Conservation (phyloP, 2,888 invertebrate genomes). For the Prenolepis imparis region DNA sequence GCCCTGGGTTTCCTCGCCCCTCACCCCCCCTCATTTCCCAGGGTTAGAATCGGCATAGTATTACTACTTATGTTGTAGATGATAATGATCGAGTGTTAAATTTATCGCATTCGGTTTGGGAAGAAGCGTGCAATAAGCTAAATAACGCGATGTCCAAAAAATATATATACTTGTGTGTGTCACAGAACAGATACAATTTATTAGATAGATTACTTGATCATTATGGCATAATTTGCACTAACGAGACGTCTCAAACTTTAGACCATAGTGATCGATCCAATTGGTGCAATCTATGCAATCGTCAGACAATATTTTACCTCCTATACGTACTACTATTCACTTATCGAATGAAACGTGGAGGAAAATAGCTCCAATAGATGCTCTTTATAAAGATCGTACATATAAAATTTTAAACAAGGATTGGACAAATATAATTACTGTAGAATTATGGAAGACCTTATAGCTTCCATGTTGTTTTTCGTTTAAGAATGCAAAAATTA, state of each 20-base stretch:
- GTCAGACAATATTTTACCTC: background rate
- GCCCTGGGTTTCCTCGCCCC: too few species aligned
- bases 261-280: background rate
- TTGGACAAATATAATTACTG: background rate
- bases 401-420: background rate
- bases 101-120: slow-evolving; percentile 3
- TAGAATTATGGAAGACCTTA: background rate
- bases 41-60: too few species aligned
- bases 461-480: background rate
- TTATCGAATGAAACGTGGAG: slow-evolving; percentile 1
- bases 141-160: background rate
- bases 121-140: background rate
- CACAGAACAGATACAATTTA: background rate
- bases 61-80: too few species aligned
- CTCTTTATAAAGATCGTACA: background rate
- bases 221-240: background rate
- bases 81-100: background rate
- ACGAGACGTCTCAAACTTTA: background rate
- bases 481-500: background rate
- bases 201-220: background rate
- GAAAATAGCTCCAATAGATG: background rate
- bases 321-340: background rate
- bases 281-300: slow-evolving; percentile 25
- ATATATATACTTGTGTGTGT: background rate
- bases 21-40: too few species aligned